phyloP scores from a whole-genome alignment of 2,113 vertebrate species.

The Cairina moschata region DNA sequence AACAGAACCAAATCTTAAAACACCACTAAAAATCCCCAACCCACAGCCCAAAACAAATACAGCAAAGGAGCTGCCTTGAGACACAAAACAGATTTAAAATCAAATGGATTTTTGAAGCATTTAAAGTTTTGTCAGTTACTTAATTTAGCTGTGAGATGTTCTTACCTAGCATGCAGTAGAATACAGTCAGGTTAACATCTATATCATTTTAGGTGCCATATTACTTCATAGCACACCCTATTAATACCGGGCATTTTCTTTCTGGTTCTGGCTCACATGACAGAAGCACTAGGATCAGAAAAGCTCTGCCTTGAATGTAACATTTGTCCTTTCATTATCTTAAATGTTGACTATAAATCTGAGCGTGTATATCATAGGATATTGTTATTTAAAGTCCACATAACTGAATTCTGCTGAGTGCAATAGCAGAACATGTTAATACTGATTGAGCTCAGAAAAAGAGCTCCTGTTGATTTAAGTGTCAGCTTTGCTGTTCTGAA shows the following conservation, averaged over 20 bases:
- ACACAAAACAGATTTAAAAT: conserved; percentile 4
- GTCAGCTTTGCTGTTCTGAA: not conserved
- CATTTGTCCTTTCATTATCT: not conserved
- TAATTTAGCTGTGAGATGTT: conserved; percentile 22
- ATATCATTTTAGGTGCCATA: not conserved
- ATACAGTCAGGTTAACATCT: not conserved
- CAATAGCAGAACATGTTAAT: not conserved
- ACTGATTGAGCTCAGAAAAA: not conserved
- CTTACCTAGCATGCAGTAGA: not conserved
- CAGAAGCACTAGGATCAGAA: not conserved
- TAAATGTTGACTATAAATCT: not conserved
- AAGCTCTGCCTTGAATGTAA: not conserved
- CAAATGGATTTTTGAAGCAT: conserved; percentile 13
- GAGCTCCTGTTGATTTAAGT: not conserved
- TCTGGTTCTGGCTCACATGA: not conserved
- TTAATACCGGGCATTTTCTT: not conserved
- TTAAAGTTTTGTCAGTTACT: not conserved
- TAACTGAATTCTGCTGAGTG: not conserved
- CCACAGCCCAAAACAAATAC: not conserved
- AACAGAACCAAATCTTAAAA: not conserved
- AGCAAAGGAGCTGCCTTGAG: not conserved
- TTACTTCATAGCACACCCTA: not conserved
- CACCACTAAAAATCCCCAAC: not conserved
- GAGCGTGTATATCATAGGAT: not conserved
- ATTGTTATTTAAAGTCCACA: not conserved